Conservation (phyloP, 1,140 invertebrate genomes). For the Caenorhabditis briggsae region DNA sequence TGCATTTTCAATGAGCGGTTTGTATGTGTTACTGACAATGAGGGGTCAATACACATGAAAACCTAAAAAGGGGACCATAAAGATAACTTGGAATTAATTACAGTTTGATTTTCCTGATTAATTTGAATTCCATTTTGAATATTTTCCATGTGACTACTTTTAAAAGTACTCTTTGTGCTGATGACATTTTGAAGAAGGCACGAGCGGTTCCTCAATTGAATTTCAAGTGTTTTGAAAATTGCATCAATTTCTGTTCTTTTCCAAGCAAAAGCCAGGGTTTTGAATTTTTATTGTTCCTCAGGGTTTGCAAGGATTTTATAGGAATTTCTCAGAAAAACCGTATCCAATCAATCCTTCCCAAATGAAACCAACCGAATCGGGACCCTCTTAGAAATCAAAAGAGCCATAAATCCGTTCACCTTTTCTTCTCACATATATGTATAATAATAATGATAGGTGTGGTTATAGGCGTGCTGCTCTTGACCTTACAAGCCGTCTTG, state of each 20-base stretch:
- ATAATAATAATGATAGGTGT: slow-evolving; percentile 39
- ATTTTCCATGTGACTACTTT: too few relatives aligned
- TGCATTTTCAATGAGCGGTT: slow-evolving; percentile 47
- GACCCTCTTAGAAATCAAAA: background rate
- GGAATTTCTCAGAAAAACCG: background rate
- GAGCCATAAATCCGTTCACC: background rate
- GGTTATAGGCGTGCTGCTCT: slow-evolving; percentile 5
- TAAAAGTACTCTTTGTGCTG: slow-evolving; percentile 19
- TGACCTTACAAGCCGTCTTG: slow-evolving; percentile 46
- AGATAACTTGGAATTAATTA: background rate
- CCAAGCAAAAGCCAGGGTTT: background rate
- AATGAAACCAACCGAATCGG: background rate
- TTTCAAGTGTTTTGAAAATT: slow-evolving; percentile 55
- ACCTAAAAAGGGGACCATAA: background rate
- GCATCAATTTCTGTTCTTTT: slow-evolving; percentile 49
- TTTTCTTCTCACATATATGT: background rate
- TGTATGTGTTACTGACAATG: background rate
- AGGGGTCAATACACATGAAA: slow-evolving; percentile 22
- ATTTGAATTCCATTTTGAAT: background rate
- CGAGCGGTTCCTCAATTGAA: slow-evolving; percentile 29
- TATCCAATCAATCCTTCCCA: background rate
- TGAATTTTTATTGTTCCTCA: background rate
- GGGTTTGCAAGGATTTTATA: too few relatives aligned
- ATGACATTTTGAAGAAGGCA: slow-evolving; percentile 51
- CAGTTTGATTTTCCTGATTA: background rate